Conservation (phyloP, 2,113 vertebrate genomes). For the Brachyhypopomus occidentalis region DNA sequence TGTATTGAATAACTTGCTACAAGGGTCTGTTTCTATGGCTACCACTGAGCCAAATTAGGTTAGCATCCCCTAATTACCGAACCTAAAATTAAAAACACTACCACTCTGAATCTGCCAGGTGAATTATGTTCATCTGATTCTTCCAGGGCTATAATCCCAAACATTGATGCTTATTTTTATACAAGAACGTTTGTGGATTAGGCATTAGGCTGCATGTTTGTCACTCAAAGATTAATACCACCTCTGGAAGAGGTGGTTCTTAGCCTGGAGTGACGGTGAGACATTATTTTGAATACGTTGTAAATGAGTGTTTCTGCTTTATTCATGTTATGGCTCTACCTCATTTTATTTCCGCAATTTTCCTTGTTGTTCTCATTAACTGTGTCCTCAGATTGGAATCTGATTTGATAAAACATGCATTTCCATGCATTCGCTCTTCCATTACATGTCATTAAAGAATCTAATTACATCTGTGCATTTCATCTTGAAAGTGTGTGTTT, state of each 20-base stretch:
- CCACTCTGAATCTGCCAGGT: background rate
- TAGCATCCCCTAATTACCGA: background rate
- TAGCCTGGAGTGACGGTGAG: too few species aligned
- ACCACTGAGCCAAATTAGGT: background rate
- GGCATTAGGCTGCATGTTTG: too few species aligned
- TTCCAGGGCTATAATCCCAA: background rate
- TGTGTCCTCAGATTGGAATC: background rate
- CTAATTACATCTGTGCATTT: background rate
- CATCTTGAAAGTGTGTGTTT: background rate
- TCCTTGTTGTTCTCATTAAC: background rate
- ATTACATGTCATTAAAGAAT: conserved; percentile 12
- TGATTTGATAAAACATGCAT: background rate
- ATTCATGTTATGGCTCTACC: conserved; percentile 41
- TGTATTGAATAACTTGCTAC: conserved; percentile 63
- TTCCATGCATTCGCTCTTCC: background rate
- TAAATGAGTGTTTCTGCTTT: conserved; percentile 24
- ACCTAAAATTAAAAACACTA: background rate
- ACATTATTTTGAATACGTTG: background rate
- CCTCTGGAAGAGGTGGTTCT: background rate
- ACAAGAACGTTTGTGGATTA: background rate
- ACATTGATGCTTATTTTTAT: background rate
- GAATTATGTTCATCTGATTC: background rate
- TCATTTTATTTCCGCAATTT: background rate
- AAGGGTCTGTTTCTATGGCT: conserved; percentile 86
- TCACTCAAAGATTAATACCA: background rate